Evolutionary conservation across 2,113 vertebrate genomes (phyloP), one percentile per base, ranked within the genome.

Genomic region (Plecturocebus donacophilus): DNA sequence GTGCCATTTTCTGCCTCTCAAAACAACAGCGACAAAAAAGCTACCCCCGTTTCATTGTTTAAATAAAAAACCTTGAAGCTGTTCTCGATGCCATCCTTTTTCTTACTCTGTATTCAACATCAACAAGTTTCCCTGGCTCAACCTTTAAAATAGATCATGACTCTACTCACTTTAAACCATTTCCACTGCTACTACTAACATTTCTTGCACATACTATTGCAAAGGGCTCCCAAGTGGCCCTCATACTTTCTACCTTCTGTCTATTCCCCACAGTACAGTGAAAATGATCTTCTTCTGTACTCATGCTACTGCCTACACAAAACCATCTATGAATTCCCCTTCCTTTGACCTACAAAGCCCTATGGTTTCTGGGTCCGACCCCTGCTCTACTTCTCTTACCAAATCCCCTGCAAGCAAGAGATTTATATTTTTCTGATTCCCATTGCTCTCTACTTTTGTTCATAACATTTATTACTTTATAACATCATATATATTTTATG

Each of bases 311-410:
- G 17, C 12, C 19, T 10, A 5, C 38, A 56, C 47, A 79, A 19
- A 52, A 61, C 3, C 5, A 6, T 45, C 8, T 16, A 38, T 35
- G 40, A 16, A 27, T 19, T 20, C 23, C 19, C 30, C 30, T 76
- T 70, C 49, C 27, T 20, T n/a, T 66, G 23, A 58, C 25, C 40
- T 25, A 38, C 25, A 27, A 9, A 27, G 64, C 23, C 6, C 1
- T 32, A 0, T 38, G 87, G 30, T 20, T 5, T 21, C 30, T 42
- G 8, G 32, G 45, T 27, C 86, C 4, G 6, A 10, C 27, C 42
- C 8, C 7, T n/a, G 5, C 21, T 73, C 35, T 0, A 0, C 27
- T n/a, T 40, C 27, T 54, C 10, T 71, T 30, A 32, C 23, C 19
- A 12, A 9, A 21, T 30, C 54, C 58, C 38, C 38, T 11, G 0